These are phyloP conservation scores for Drosophila nigromelanica DNA, from an alignment of 1,140 invertebrate genomes.

Conservation along the genomic window DNA sequence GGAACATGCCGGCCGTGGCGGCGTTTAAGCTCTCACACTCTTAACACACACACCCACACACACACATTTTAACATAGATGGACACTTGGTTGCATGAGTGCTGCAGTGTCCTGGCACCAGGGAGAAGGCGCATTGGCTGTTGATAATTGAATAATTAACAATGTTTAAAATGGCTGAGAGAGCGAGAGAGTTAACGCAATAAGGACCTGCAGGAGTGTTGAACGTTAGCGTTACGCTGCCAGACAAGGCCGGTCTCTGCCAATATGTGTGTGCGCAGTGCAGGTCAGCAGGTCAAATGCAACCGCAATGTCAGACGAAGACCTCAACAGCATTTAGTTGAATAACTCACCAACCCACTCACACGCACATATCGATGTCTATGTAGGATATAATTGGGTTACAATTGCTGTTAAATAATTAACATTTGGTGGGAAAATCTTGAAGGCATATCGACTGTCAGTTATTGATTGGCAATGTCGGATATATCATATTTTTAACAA, in stretches of 20 bases:
- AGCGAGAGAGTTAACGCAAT: slow-evolving; percentile 1
- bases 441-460: slow-evolving; percentile 42
- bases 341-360: slow-evolving; percentile 30
- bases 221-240: slow-evolving; percentile 18
- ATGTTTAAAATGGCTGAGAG: slow-evolving; percentile 71
- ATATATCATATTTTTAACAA: slow-evolving; percentile 28
- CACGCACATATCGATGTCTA: neutral
- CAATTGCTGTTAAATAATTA: slow-evolving; percentile 67
- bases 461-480: slow-evolving; percentile 68
- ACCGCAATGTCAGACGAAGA: slow-evolving; percentile 72
- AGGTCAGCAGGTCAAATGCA: slow-evolving; percentile 79
- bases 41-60: slow-evolving; percentile 8
- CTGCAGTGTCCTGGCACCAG: slow-evolving; percentile 33
- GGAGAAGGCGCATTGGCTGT: slow-evolving; percentile 63
- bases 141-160: slow-evolving; percentile 83
- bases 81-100: slow-evolving; percentile 47
- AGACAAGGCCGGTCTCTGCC: slow-evolving; percentile 10
- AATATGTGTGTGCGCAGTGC: slow-evolving; percentile 34
- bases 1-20: slow-evolving; percentile 26
- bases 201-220: neutral
- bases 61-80: slow-evolving; percentile 28
- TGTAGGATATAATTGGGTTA: slow-evolving; percentile 60
- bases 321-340: slow-evolving; percentile 50
- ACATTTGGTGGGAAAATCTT: slow-evolving; percentile 74
- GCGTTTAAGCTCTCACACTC: slow-evolving; percentile 8